A percentile compares a stretch with the other conserved stretches of the same genome.
Evolutionary conservation across 2,888 invertebrate species (phyloP).

Genomic region (Acrobasis suavella): DNA sequence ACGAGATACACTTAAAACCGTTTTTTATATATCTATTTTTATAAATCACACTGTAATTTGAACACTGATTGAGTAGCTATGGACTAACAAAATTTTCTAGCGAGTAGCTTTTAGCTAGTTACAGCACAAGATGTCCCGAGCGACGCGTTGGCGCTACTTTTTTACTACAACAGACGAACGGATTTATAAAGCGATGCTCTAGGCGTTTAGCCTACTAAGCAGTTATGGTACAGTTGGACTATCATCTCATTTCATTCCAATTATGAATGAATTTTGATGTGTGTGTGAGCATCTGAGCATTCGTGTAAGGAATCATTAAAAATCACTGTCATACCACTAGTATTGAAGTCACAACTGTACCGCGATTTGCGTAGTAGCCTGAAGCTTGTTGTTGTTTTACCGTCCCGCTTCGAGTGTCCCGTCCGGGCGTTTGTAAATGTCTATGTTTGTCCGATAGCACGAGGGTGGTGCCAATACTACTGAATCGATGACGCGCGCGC

Average conservation of each 20-base stretch:
- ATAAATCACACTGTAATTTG: constrained; percentile 63
- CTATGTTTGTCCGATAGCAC: constrained; percentile 90
- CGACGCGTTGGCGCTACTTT: constrained; percentile 75
- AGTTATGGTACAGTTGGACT: background rate
- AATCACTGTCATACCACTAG: background rate
- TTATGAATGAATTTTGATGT: background rate
- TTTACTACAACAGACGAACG: constrained; percentile 78
- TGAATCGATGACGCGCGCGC: constrained; percentile 97
- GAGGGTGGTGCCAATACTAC: constrained; percentile 95
- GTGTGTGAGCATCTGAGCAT: background rate
- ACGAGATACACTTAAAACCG: constrained; percentile 43
- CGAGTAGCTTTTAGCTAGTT: constrained; percentile 50
- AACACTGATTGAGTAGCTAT: constrained; percentile 62
- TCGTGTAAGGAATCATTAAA: background rate
- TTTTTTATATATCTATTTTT: constrained; percentile 47
- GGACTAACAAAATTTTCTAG: constrained; percentile 67
- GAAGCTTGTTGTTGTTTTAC: constrained; percentile 35
- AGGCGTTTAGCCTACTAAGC: constrained; percentile 27
- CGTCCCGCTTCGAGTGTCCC: constrained; percentile 55
- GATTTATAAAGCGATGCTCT: constrained; percentile 45
- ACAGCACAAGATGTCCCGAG: constrained; percentile 50
- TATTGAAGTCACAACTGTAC: background rate
- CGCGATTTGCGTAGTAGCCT: background rate
- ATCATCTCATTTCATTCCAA: background rate
- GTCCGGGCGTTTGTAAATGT: constrained; percentile 72